phyloP scores from a whole-genome alignment of 2,797 vertebrate species.

The Schizopygopsis pylzovi region DNA sequence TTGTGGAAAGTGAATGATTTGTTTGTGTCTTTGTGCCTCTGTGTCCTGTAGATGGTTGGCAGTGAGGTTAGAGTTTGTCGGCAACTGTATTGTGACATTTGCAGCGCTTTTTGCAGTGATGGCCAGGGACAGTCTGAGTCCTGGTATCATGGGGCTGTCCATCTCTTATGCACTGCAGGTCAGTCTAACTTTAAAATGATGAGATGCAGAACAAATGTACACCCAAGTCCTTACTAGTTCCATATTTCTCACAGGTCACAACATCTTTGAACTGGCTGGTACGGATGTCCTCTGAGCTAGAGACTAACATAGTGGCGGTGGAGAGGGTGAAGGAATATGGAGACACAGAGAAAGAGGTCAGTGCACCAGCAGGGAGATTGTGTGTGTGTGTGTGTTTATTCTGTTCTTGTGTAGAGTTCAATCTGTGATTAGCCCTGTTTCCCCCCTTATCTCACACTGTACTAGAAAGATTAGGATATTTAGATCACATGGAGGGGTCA shows the following conservation, averaged over 20 bases:
- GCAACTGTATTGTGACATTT: constrained; percentile 91
- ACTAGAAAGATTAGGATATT: constrained; percentile 1
- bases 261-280: constrained; percentile 91
- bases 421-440: constrained; percentile 21
- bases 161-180: constrained; percentile 96
- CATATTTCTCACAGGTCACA: constrained; percentile 75
- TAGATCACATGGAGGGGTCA: background rate
- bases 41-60: constrained; percentile 87
- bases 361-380: background rate
- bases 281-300: constrained; percentile 94
- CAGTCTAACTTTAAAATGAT: constrained; percentile 20
- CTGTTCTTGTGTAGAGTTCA: constrained; percentile 1
- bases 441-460: constrained; percentile 1
- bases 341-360: constrained; percentile 91
- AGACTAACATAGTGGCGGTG: constrained; percentile 96
- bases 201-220: background rate
- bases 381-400: constrained; percentile 15
- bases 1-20: background rate
- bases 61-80: constrained; percentile 90
- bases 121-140: constrained; percentile 84
- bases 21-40: constrained; percentile 45
- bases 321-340: constrained; percentile 92
- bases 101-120: constrained; percentile 90
- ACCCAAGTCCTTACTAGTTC: background rate
- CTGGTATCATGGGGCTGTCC: constrained; percentile 90